Evolutionary conservation across 1,140 invertebrate species (phyloP), one percentile per base, ranked within the genome.

Genomic region (Mya arenaria): DNA sequence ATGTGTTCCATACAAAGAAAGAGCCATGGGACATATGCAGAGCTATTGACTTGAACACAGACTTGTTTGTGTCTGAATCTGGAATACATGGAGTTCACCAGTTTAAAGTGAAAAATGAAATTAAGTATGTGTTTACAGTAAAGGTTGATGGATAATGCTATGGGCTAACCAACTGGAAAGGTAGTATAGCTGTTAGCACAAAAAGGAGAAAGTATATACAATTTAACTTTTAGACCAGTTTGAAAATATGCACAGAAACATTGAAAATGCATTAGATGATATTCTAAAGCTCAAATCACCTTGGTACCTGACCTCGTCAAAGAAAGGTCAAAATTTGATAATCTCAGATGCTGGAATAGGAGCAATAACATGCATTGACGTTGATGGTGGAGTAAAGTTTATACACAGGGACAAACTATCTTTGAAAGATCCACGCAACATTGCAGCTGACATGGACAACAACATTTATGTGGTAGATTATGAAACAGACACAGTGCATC

Each of bases 21-120:
- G 77, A 80, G 39, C 77, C 77, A n/a, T 80, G 77, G 77, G 77
- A 80, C 36, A 71, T 71, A 41, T 80, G 77, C 34, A 36, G 41
- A 36, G 55, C 77, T n/a, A 62, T 71, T 4, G 63, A 80, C 41
- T 37, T 39, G 30, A 62, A 58, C 15, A 19, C 55, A 32, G 55
- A 80, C 58, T 71, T 80, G 3, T 71, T 39, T 56, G 77, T 62
- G 28, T 69, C 77, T 28, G 77, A 80, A 30, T 66, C 56, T 37
- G 28, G 30, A 19, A 56, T 62, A 10, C 15, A 48, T 30, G 77
- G 77, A 13, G 48, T 80, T 30, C 77, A 80, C 58, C 77, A 62
- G n/a, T 71, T 80, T 28, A 58, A 62, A 44, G 66, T 71, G 28
- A 52, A 23, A 5, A 71, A 30, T 13, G 65, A 80, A 10, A 71